These are phyloP conservation scores for Cyrtodaria siliqua DNA, from an alignment of 2,888 invertebrate genomes.

Conservation along the genomic window DNA sequence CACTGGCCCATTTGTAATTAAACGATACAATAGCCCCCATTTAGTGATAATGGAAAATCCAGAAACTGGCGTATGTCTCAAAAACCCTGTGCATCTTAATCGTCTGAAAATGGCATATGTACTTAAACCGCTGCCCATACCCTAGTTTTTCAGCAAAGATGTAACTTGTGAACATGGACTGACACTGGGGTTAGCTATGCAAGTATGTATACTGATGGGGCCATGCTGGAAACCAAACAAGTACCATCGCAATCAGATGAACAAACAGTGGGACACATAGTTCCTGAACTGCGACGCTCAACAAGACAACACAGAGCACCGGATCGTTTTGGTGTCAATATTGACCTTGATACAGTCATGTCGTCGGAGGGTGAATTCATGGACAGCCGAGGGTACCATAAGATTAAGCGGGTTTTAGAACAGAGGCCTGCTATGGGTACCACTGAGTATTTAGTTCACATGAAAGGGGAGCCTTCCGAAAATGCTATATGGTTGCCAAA, in stretches of 20 bases:
- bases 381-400: neutral
- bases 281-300: neutral
- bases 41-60: slow-evolving; percentile 14
- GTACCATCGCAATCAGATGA: neutral
- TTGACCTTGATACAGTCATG: neutral
- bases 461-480: slow-evolving; percentile 2
- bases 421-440: neutral
- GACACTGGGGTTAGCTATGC: too few species aligned
- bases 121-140: slow-evolving; percentile 7
- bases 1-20: slow-evolving; percentile 18
- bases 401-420: slow-evolving; percentile 7
- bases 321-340: neutral
- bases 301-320: neutral
- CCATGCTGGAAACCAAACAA: neutral
- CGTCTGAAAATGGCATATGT: slow-evolving; percentile 21
- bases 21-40: slow-evolving; percentile 15
- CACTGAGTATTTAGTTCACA: too few species aligned
- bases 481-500: slow-evolving; percentile 15
- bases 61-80: neutral
- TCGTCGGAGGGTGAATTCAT: neutral
- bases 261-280: neutral
- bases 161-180: neutral
- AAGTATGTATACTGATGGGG: neutral
- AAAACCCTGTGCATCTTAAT: slow-evolving; percentile 14
- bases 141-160: slow-evolving; percentile 6